Evolutionary conservation across 2,888 invertebrate genomes (phyloP).

Genomic region (Napeogenes inachia): DNA sequence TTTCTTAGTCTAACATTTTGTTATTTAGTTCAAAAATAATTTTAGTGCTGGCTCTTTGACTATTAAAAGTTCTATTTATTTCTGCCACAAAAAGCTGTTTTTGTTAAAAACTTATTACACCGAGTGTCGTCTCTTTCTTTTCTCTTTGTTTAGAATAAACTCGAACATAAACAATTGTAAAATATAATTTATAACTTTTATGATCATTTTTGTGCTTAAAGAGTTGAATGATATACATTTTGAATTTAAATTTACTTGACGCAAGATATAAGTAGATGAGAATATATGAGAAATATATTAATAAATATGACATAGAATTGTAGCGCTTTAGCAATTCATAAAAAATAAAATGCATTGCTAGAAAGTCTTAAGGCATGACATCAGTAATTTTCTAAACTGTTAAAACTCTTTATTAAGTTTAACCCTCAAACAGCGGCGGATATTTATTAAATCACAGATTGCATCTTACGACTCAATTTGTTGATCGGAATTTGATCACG

Average conservation of each 20-base stretch:
- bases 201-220: slow-evolving; percentile 36
- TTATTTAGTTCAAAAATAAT: no score
- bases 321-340: no score
- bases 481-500: slow-evolving; percentile 42
- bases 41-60: slow-evolving; percentile 7
- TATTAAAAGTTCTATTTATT: slow-evolving; percentile 13
- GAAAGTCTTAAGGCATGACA: no score
- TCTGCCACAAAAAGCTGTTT: slow-evolving; percentile 25
- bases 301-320: slow-evolving; percentile 1
- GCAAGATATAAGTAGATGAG: neutral
- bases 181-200: slow-evolving; percentile 49
- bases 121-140: slow-evolving; percentile 30
- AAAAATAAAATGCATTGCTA: no score
- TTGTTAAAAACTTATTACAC: slow-evolving; percentile 25
- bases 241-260: neutral
- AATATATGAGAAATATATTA: neutral
- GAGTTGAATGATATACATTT: slow-evolving; percentile 41
- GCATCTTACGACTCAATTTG: slow-evolving; percentile 45
- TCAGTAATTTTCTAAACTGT: no score
- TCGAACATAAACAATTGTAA: slow-evolving; percentile 64
- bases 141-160: slow-evolving; percentile 44
- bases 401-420: slow-evolving; percentile 16
- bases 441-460: slow-evolving; percentile 50
- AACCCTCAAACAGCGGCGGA: slow-evolving; percentile 44
- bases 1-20: no score